phyloP scores from a whole-genome alignment of 2,113 vertebrate species.

The Poicephalus meyeri region DNA sequence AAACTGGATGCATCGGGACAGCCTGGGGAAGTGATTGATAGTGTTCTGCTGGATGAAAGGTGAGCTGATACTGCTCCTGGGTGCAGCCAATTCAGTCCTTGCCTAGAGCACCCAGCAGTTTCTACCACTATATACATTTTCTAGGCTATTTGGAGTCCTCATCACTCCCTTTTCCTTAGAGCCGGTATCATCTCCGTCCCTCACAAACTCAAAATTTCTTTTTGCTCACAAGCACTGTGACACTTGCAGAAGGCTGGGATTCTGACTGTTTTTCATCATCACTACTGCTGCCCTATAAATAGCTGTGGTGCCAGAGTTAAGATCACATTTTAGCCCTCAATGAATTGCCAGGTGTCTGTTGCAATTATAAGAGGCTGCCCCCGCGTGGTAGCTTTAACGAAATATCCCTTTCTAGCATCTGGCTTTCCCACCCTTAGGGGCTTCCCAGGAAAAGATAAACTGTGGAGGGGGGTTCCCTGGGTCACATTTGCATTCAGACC shows the following conservation, averaged over 20 bases:
- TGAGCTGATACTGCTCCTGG: background rate
- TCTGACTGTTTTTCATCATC: background rate
- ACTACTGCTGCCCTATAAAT: background rate
- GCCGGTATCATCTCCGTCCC: background rate
- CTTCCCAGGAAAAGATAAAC: background rate
- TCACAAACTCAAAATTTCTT: background rate
- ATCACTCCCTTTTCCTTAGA: background rate
- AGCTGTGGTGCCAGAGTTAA: background rate
- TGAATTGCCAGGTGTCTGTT: background rate
- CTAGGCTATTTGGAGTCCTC: background rate
- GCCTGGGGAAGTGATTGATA: background rate
- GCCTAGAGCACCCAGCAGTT: background rate
- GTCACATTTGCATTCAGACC: background rate
- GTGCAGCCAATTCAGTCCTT: background rate
- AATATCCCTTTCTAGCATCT: background rate
- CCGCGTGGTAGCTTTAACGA: background rate
- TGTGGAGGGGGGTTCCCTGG: background rate
- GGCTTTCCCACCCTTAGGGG: background rate
- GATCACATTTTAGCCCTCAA: background rate
- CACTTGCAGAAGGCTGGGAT: background rate
- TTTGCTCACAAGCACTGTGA: background rate
- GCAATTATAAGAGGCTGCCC: conserved; percentile 39
- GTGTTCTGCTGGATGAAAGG: background rate
- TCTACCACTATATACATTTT: background rate
- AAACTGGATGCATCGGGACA: background rate